Percentiles rank a stretch among this genome's conserved stretches.
Conservation (phyloP, 2,797 vertebrate species). For the Acanthiza pusilla region DNA sequence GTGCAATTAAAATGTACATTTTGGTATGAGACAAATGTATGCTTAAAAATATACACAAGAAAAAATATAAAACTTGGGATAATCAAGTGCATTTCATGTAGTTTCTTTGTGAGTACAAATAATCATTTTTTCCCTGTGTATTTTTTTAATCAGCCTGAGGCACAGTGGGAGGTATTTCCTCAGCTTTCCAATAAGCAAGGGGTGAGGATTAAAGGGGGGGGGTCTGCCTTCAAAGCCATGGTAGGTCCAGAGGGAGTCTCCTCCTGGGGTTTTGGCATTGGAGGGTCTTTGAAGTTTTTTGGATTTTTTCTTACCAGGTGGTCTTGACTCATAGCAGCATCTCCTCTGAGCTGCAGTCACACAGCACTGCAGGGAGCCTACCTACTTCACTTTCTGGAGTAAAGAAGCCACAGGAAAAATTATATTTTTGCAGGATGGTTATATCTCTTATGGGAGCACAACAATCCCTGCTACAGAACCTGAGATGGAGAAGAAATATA, state of each 20-base stretch:
- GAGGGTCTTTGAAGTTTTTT: slow-evolving; percentile 76
- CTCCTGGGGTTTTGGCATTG: slow-evolving; percentile 63
- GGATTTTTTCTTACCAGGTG: slow-evolving; percentile 76
- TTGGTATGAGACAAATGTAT: background rate
- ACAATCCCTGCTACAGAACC: background rate
- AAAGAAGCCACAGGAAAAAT: slow-evolving; percentile 50
- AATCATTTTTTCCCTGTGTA: slow-evolving; percentile 34
- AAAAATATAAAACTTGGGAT: background rate
- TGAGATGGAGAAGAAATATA: background rate
- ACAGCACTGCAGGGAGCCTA: slow-evolving; percentile 36
- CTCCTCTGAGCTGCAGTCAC: slow-evolving; percentile 54
- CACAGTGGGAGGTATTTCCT: slow-evolving; percentile 39
- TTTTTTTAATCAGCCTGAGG: slow-evolving; percentile 54
- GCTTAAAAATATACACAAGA: background rate
- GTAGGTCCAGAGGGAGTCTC: slow-evolving; percentile 59
- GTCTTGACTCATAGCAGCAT: slow-evolving; percentile 59
- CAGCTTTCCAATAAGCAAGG: slow-evolving; percentile 37
- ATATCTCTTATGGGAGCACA: slow-evolving; percentile 25
- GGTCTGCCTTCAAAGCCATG: slow-evolving; percentile 69
- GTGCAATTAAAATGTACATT: background rate
- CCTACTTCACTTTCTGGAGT: slow-evolving; percentile 55
- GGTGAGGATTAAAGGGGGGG: slow-evolving; percentile 5
- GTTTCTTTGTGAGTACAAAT: slow-evolving; percentile 42
- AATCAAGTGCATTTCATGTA: background rate
- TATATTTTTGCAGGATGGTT: background rate